Conservation (phyloP, 2,113 vertebrate species). For the Panurus biarmicus region DNA sequence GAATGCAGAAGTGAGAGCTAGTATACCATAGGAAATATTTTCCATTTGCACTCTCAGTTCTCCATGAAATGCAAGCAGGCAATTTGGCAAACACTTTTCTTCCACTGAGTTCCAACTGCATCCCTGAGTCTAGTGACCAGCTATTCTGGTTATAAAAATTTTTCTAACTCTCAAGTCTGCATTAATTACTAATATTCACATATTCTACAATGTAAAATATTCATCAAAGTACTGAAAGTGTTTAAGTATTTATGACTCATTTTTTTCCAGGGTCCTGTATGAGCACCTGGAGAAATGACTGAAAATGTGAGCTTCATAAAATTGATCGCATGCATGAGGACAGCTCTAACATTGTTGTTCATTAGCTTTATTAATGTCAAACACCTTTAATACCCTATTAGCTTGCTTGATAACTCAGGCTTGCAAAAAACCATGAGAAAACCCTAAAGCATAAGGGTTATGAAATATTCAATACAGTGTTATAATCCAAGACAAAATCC, state of each 20-base stretch:
- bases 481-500: not conserved
- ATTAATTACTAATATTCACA: slow-evolving; percentile 70
- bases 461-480: not conserved
- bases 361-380: slow-evolving; percentile 3
- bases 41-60: not conserved
- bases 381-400: not conserved
- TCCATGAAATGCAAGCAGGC: not conserved
- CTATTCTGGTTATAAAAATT: slow-evolving; percentile 66
- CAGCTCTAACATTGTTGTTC: not conserved
- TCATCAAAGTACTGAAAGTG: slow-evolving; percentile 36
- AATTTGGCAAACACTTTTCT: not conserved
- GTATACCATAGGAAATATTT: not conserved
- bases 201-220: slow-evolving; percentile 65
- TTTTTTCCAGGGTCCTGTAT: not conserved
- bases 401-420: not conserved
- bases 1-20: not conserved
- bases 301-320: slow-evolving; percentile 23
- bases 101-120: not conserved
- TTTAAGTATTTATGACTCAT: slow-evolving; percentile 55
- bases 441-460: not conserved
- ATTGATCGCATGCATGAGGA: not conserved
- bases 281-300: slow-evolving; percentile 29
- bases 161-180: slow-evolving; percentile 48
- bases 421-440: not conserved
- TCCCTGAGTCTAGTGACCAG: slow-evolving; percentile 70